Base-by-base conservation (phyloP, 2,888 invertebrate species). In the Drosophila buzzatii region DNA sequence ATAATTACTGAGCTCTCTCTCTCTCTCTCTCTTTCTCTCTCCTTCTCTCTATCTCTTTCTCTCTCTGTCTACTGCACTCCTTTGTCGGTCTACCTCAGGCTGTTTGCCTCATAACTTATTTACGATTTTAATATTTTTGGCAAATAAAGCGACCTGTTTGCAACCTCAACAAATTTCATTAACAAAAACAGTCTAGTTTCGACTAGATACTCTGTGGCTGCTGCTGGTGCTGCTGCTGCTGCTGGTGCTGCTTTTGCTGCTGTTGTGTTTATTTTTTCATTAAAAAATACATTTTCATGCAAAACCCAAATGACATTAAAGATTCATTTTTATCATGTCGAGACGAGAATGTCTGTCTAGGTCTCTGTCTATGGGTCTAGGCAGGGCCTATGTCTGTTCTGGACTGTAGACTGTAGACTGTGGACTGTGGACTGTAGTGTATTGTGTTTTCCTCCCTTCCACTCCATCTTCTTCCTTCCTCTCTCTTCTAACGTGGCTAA, bases 241-340 rank as follows among this genome's bases (percentile, higher is more conserved):
- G 20, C 51, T 66, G 52, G 5, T 39, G 27, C 27, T 39, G 37
- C 16, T 12, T 27, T n/a, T 41, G 37, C 39, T 53, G 37, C 52
- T 66, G 60, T 70, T 62, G 66, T 14, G 66, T 14, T 14, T 69
- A 68, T 79, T 83, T 73, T 85, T 89, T 77, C 70, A 81, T 87
- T 89, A 82, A 85, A 89, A 81, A 57, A 55, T 64, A 81, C 70
- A 86, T 73, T 86, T 78, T 62, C 76, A 85, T 81, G 71, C 76
- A 67, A 80, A 81, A 52, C 89, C 82, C 85, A 82, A 85, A 85
- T 87, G 85, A 87, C 89, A 85, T 85, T 89, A 85, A 85, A 85
- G 88, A 85, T 85, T 85, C 85, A 85, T 89, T 89, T 85, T 81
- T 89, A 85, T 85, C 87, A 86, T 86, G 79, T 59, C 68, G 81